Evolutionary conservation across 2,888 invertebrate genomes (phyloP).

Genomic region (Ochropleura plecta): DNA sequence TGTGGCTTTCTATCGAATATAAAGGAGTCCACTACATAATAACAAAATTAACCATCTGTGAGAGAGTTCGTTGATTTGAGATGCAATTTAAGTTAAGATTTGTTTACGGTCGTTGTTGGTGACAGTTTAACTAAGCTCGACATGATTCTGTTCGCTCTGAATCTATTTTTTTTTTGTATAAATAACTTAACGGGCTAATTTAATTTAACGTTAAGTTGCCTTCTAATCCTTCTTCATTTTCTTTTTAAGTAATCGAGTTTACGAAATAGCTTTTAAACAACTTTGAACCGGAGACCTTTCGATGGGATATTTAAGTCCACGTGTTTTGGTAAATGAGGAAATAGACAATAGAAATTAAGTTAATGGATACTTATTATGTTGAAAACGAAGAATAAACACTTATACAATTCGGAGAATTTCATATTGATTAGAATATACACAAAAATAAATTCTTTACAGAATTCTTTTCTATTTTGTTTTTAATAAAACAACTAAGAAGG

Average conservation of each 20-base stretch:
- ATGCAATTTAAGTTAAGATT: conserved; percentile 65
- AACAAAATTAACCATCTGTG: conserved; percentile 55
- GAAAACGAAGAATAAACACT: neutral
- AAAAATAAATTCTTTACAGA: neutral
- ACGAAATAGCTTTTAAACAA: conserved; percentile 61
- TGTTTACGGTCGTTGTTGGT: conserved; percentile 62
- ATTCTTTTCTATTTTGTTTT: conserved; percentile 19
- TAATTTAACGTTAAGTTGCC: conserved; percentile 62
- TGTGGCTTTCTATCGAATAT: conserved; percentile 56
- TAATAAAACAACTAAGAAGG: conserved; percentile 20
- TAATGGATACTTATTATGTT: neutral
- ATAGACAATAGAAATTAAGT: conserved; percentile 31
- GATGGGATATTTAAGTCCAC: conserved; percentile 34
- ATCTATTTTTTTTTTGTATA: conserved; percentile 59
- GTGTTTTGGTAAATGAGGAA: conserved; percentile 34
- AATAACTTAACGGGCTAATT: conserved; percentile 62
- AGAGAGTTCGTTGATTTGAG: conserved; percentile 52
- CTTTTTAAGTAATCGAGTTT: conserved; percentile 58
- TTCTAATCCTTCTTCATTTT: conserved; percentile 61
- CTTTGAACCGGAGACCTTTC: conserved; percentile 49
- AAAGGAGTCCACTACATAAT: conserved; percentile 49
- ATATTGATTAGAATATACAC: conserved; percentile 5
- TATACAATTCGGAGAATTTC: neutral
- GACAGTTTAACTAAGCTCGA: conserved; percentile 62
- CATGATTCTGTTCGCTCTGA: conserved; percentile 55